Evolutionary conservation across 2,113 vertebrate genomes (phyloP), one percentile per base, ranked within the genome.

Genomic region (Ptychochromis oligacanthus): DNA sequence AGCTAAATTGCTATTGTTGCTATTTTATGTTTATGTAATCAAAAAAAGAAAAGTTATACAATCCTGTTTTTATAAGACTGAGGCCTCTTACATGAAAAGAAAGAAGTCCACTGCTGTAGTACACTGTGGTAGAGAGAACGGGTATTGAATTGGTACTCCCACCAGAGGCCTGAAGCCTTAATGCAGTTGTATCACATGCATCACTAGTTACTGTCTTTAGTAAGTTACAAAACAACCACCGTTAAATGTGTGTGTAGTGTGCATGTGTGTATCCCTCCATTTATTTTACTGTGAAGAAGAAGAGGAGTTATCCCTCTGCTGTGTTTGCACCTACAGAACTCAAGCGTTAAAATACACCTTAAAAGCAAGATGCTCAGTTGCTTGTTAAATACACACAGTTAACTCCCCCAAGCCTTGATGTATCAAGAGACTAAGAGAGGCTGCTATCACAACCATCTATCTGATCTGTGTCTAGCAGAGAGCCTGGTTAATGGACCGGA

Each of bases 401-500:
- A 83, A 85, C 77, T 92, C 86, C 59, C 84, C 11, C 31, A 77
- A 78, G 67, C 58, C 46, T 58, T 12, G 77, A 85, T 67, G 80
- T 34, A 85, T 85, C 79, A 77, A 80, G 82, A 87, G 89, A 72
- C 65, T 5, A 79, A 74, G 77, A 22, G 59, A 84, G 81, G 88
- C 81, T 85, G 85, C 76, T 86, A 91, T 92, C 92, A 83, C 88
- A 79, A 79, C 81, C 84, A 87, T 87, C 87, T 86, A 92, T 93
- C 89, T 81, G 86, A 91, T 93, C 91, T 88, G 85, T 88, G 93
- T 91, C 92, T 84, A 85, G 86, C 83, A 85, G 86, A 92, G 83
- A 88, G 91, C 81, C 82, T 60, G 77, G 87, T 91, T 95, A 95
- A 95, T 94, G 93, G 94, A 93, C 88, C 86, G 64, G 87, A 92